Evolutionary conservation across 2,888 invertebrate species (phyloP).

Genomic region (Eulithis testata): DNA sequence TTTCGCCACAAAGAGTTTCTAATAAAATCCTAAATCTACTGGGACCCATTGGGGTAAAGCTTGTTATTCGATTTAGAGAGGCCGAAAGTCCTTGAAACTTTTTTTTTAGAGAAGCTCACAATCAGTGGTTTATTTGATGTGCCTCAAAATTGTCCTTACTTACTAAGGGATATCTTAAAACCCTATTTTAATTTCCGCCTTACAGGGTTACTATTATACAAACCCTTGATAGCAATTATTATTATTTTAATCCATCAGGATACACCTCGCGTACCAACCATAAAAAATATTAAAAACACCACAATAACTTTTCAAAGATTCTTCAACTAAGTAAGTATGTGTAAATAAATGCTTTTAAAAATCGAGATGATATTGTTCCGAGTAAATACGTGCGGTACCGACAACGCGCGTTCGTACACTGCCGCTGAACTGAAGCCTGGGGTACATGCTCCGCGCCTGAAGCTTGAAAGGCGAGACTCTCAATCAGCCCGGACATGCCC

Average conservation of each 20-base stretch:
- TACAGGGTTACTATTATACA: neutral
- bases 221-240: neutral
- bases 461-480: slow-evolving; percentile 41
- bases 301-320: neutral
- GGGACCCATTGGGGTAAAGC: slow-evolving; percentile 22
- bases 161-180: too few species aligned
- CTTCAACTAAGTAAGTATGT: neutral
- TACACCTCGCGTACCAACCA: neutral
- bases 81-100: neutral
- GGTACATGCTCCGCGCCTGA: slow-evolving; percentile 12
- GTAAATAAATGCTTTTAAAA: slow-evolving; percentile 2
- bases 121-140: slow-evolving; percentile 17
- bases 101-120: neutral
- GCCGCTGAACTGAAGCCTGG: slow-evolving; percentile 21
- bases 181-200: too few species aligned
- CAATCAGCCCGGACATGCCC: slow-evolving; percentile 56
- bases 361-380: neutral
- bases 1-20: slow-evolving; percentile 28
- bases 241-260: neutral
- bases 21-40: slow-evolving; percentile 21
- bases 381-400: slow-evolving; percentile 29
- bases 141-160: slow-evolving; percentile 23
- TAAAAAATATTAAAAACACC: slow-evolving; percentile 6
- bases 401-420: slow-evolving; percentile 32
- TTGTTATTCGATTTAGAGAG: neutral